Evolutionary conservation across 2,888 invertebrate genomes (phyloP).

Genomic region (Ephialtes manifestator): DNA sequence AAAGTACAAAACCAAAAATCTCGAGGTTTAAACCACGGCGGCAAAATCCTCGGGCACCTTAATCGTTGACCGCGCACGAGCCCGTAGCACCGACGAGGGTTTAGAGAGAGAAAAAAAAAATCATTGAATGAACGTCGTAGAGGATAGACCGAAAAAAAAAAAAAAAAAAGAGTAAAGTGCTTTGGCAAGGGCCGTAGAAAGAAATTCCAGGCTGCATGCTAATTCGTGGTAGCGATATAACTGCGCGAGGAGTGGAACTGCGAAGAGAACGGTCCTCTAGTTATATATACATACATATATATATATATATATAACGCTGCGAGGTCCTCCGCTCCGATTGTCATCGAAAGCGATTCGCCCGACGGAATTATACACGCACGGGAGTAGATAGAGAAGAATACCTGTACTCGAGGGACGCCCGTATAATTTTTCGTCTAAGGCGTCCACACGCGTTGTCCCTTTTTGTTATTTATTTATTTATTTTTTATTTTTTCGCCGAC

Average conservation of each 20-base stretch:
- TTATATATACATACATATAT: conserved; percentile 1
- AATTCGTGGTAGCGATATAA: conserved; percentile 58
- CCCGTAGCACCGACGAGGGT: conserved; percentile 77
- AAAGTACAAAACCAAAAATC: conserved; percentile 62
- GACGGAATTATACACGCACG: conserved; percentile 52
- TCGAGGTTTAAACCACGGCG: conserved; percentile 54
- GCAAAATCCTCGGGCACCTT: conserved; percentile 70
- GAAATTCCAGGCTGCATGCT: conserved; percentile 66
- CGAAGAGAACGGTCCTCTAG: conserved; percentile 9
- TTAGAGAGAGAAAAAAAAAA: conserved; percentile 74
- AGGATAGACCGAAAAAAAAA: conserved; percentile 39
- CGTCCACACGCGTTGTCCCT: conserved; percentile 56
- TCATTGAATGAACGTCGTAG: conserved; percentile 71
- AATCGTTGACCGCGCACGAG: conserved; percentile 78
- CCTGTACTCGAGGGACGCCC: conserved; percentile 43
- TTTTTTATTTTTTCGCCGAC: conserved; percentile 56
- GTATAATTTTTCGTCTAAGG: conserved; percentile 47
- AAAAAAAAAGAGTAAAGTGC: conserved; percentile 43
- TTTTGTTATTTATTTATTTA: conserved; percentile 29
- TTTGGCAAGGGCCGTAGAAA: conserved; percentile 47
- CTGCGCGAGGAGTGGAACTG: background rate
- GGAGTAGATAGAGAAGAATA: conserved; percentile 43
- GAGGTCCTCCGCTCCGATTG: conserved; percentile 58
- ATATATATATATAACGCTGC: conserved; percentile 1
- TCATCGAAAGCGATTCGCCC: conserved; percentile 63